phyloP scores from a whole-genome alignment of 2,888 invertebrate species.

The Augochlorella aurata region DNA sequence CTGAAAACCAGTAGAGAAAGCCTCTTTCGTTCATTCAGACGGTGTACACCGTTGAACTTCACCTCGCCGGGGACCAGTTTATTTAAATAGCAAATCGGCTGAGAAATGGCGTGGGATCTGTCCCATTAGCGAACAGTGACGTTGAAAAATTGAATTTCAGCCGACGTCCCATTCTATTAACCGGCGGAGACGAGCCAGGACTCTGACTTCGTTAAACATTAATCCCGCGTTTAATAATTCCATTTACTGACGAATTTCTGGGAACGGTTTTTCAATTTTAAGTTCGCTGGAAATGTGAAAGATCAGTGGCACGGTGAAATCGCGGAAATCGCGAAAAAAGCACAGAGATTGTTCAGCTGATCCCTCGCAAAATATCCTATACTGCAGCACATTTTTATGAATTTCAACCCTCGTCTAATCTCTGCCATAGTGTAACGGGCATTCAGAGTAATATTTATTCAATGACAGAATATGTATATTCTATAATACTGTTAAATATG shows the following conservation, averaged over 20 bases:
- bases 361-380: background rate
- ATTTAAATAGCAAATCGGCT: constrained; percentile 18
- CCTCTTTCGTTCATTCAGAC: constrained; percentile 8
- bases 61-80: constrained; percentile 16
- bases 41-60: constrained; percentile 16
- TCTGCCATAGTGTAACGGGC: too few relatives aligned
- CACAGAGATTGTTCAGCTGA: background rate
- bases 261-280: background rate
- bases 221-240: background rate
- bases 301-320: constrained; percentile 1
- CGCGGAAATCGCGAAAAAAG: background rate
- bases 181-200: background rate
- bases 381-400: background rate
- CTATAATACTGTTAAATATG: too few relatives aligned
- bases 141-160: constrained; percentile 13
- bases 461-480: too few relatives aligned
- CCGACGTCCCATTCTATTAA: background rate
- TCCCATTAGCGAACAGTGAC: constrained; percentile 12
- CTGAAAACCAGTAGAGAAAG: constrained; percentile 35
- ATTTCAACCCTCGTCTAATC: too few relatives aligned
- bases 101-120: constrained; percentile 16
- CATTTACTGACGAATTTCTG: background rate
- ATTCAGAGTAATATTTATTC: too few relatives aligned
- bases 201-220: background rate
- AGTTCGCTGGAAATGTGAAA: background rate